phyloP scores from a whole-genome alignment of 2,113 vertebrate genomes.

The Choloepus hoffmanni region DNA sequence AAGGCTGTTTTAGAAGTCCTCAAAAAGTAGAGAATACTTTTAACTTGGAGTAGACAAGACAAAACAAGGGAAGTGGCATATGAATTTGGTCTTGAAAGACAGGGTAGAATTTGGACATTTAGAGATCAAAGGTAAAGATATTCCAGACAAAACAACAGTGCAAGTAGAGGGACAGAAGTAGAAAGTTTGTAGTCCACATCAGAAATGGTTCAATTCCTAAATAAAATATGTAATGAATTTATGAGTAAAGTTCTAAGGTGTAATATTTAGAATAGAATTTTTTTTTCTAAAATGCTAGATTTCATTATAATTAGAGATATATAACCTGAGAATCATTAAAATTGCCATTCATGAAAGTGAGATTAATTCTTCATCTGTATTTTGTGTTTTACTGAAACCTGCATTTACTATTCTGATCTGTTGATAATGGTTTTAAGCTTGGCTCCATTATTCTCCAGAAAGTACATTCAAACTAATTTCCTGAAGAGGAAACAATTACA shows the following conservation, averaged over 20 bases:
- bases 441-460: conserved; percentile 22
- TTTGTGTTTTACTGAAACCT: neutral
- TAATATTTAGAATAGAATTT: neutral
- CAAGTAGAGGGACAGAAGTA: neutral
- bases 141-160: neutral
- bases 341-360: conserved; percentile 2
- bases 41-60: neutral
- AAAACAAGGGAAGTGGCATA: neutral
- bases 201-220: conserved; percentile 44
- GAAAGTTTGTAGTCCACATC: neutral
- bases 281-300: neutral
- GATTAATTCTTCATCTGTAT: conserved; percentile 17
- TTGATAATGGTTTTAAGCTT: neutral
- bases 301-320: neutral
- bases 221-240: conserved; percentile 35
- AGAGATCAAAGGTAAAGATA: conserved; percentile 33
- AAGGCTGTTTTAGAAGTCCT: conserved; percentile 47
- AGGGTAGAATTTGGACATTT: neutral
- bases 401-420: conserved; percentile 45
- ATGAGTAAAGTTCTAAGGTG: neutral
- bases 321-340: conserved; percentile 23
- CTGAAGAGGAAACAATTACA: conserved; percentile 32
- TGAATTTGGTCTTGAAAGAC: neutral
- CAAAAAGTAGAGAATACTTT: conserved; percentile 45
- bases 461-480: conserved; percentile 54